Evolutionary conservation across 2,888 invertebrate species (phyloP), one percentile per base, ranked within the genome.

Genomic region (Nomada fabriciana): DNA sequence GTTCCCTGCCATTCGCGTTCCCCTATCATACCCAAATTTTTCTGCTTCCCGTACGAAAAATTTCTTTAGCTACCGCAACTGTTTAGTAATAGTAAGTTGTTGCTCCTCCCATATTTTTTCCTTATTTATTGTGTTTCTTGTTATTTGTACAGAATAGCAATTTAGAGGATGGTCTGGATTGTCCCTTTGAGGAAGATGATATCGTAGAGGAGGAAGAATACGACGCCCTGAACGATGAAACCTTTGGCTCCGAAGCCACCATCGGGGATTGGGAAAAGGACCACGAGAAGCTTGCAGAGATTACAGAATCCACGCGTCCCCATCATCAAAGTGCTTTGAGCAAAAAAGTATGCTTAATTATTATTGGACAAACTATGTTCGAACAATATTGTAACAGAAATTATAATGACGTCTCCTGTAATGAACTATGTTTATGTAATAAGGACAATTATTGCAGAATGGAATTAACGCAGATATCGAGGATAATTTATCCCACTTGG

Each of bases 211-310:
- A 97, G 90, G 98, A 97, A 84, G 98, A 98, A 91, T 98, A 98
- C 94, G 98, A 98, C 94, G 98, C 98, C 0, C 95, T 98, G 85
- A 98, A 98, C 90, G 97, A 98, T 94, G 98, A 98, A 94, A 98
- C 98, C 0, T 98, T 98, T 94, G 98, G 98, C 42, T 96, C 96
- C 70, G 96, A 96, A 86, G 96, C 96, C 91, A 95, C 96, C 93
- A 92, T 94, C 80, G 96, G 96, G 20, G 97, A 97, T 91, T 97
- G 97, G 97, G 97, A 97, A 91, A 95, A 96, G 88, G 96, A 96
- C 85, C 97, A 97, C 93, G 96, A 97, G 91, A 96, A 96, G 91
- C 94, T 96, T 87, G 96, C 96, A 9, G 95, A 95, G 88, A 94
- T 95, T 75, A 94, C 95, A n/a, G 95, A 95, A 87, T 94, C 94